Evolutionary conservation across 2,888 invertebrate species (phyloP), one percentile per base, ranked within the genome.

Genomic region (Watsonalla cultraria): DNA sequence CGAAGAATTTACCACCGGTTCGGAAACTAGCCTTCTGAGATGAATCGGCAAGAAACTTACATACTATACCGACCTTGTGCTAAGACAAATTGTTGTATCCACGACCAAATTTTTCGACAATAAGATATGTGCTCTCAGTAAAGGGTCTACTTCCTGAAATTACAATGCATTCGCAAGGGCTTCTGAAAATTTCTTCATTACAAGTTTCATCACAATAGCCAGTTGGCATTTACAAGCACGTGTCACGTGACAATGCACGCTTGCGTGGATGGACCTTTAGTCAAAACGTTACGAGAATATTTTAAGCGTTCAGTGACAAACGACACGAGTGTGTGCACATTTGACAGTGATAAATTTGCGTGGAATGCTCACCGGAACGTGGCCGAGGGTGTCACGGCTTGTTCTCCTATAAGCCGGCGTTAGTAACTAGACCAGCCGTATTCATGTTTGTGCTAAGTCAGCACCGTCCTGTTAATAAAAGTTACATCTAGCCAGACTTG

Each of bases 311-410:
- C 42, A 47, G 63, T 60, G 57, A 62, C 59, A 65, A 62, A 62
- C 54, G 58, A 49, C 39, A 45, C 50, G 53, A 57, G 54, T 54
- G 49, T 58, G 45, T 51, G 46, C 39, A 47, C 46, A 49, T 51
- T 53, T 55, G 62, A 70, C 69, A 72, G 63, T 72, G 74, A 75
- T 58, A 63, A 72, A 75, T 72, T 65, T 58, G 64, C 61, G 60
- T 54, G 51, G 53, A 51, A 58, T 49, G 57, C 55, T 52, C 39
- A 34, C 14, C 46, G 49, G 58, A 57, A 51, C 48, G 50, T 47
- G 49, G 24, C 24, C 24, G 24, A 24, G 24, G 53, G 53, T 57
- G 60, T 59, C 56, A 56, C 54, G 52, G 51, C 54, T 55, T 58
- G 59, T 59, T 59, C 52, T 66, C 59, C 53, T 56, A 55, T 64